Evolutionary conservation across 23 tunicate genomes (phyloP), one percentile per base, ranked within the genome.

Genomic region (Clavelina lepadiformis): DNA sequence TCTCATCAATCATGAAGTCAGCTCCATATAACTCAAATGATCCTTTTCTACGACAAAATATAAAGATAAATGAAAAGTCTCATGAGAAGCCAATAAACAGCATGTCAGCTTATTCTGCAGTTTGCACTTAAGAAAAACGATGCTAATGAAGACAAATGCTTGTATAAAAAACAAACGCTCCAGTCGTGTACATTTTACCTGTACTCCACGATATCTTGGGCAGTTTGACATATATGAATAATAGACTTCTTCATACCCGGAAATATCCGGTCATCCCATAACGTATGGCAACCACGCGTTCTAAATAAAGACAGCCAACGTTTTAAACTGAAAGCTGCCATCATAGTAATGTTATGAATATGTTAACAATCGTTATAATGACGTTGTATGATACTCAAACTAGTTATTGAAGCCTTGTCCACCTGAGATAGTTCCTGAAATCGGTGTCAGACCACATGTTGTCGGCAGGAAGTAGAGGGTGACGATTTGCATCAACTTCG

Each of bases 1-100:
- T 64, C 35, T 93, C 98, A 55, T 93, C 98, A 30, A 93, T 38
- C 94, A 93, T 93, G 72, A 93, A 93, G 51, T 93, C 98, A 0
- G 98, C 98, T 0, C 98, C 98, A 65, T 93, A 93, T 31, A 93
- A 64, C 73, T 93, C 98, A 47, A 93, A 93, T 28, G 93, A 83
- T 27, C 75, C 67, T 74, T 93, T 93, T 58, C 98, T 93, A 56
- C 13, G 21, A 53, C 21, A 24, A 29, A 6, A 18, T 18, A 11
- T 11, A 41, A 41, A 11, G 11, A 41, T 15, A 15, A 8, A 41
- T 15, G 49, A 41, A 41, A 15, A 11, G 15, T 8, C 15, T 41
- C 11, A 15, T 41, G 49, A 41, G 49, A 41, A n/a, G n/a, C n/a
- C n/a, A n/a, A n/a, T n/a, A n/a, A n/a, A n/a, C n/a, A n/a, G n/a